Base-by-base conservation (phyloP, 2,113 vertebrate genomes). In the Ceyx melanurus region DNA sequence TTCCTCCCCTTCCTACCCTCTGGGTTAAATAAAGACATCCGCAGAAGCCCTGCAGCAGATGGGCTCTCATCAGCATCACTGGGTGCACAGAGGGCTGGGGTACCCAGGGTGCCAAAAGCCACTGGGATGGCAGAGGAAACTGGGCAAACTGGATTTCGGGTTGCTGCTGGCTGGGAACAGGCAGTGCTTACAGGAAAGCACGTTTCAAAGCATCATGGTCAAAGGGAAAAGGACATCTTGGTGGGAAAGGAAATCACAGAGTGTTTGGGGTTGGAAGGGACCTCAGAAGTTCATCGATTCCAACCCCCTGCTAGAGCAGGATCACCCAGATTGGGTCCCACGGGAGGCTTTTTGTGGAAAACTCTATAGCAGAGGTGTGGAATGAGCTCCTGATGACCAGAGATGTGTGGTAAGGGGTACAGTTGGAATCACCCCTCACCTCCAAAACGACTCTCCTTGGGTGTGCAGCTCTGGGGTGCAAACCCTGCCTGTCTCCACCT, bases 1-100 rank as follows among this genome's bases (percentile, higher is more conserved):
- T 96, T 88, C 95, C 96, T 97, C 91, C 86, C 94, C 95, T 66
- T 93, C 51, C 37, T 37, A 37, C 37, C 11, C 37, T 19, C 54
- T 1, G 8, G 73, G 89, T 97, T 97, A 97, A 97, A 97, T 94
- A 96, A 95, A 97, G 93, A 93, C 95, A 96, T 87, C 93, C 95
- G 89, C 82, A 94, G 46, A 72, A 88, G 70, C 57, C 86, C 91
- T 4, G 9, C 94, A 85, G 11, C 83, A 68, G 78, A 87, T 0
- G 40, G 67, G 48, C 43, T 58, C 81, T 92, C 73, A 90, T 73
- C 87, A 83, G 92, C 64, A 10, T 3, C 72, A 89, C 10, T 35
- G 58, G 5, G 22, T 76, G 51, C 51, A 33, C 18, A 45, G 91
- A 95, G 95, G 82, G 84, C 62, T 15, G 82, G 73, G 92, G 84